A percentile compares a stretch with the other conserved stretches of the same genome.
Conservation (phyloP, 1,140 invertebrate species). For the Drosophila bifasciata region DNA sequence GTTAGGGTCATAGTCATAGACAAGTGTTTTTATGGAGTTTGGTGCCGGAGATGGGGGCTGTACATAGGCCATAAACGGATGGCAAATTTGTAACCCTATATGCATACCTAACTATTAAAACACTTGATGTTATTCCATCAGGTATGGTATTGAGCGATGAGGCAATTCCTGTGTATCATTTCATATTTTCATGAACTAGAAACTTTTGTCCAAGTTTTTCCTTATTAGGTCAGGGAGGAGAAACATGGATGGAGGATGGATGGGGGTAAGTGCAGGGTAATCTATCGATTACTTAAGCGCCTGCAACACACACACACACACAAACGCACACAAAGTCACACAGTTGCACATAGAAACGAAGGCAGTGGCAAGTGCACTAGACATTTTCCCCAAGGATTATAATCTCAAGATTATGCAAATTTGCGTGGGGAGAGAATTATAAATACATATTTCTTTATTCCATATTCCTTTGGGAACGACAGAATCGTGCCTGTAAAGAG, state of each 20-base stretch:
- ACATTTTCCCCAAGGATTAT: slow-evolving; percentile 48
- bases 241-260: background rate
- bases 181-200: slow-evolving; percentile 14
- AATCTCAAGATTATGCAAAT: slow-evolving; percentile 60
- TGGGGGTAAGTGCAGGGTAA: slow-evolving; percentile 39
- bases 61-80: slow-evolving; percentile 36
- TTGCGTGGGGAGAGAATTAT: slow-evolving; percentile 34
- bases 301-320: slow-evolving; percentile 20
- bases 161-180: slow-evolving; percentile 12
- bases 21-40: slow-evolving; percentile 50
- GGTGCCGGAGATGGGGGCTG: too few relatives aligned
- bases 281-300: slow-evolving; percentile 65
- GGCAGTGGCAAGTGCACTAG: slow-evolving; percentile 13
- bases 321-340: too few relatives aligned
- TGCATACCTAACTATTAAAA: slow-evolving; percentile 27
- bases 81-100: slow-evolving; percentile 45
- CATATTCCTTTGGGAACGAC: background rate
- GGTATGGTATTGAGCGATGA: slow-evolving; percentile 13
- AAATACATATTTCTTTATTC: slow-evolving; percentile 49
- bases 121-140: slow-evolving; percentile 1
- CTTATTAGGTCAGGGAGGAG: slow-evolving; percentile 32
- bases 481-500: slow-evolving; percentile 6
- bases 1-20: slow-evolving; percentile 36
- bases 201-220: slow-evolving; percentile 2
- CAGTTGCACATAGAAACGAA: too few relatives aligned